Evolutionary conservation across 2,888 invertebrate species (phyloP).

Genomic region (Chaetogeoica ovagalla): DNA sequence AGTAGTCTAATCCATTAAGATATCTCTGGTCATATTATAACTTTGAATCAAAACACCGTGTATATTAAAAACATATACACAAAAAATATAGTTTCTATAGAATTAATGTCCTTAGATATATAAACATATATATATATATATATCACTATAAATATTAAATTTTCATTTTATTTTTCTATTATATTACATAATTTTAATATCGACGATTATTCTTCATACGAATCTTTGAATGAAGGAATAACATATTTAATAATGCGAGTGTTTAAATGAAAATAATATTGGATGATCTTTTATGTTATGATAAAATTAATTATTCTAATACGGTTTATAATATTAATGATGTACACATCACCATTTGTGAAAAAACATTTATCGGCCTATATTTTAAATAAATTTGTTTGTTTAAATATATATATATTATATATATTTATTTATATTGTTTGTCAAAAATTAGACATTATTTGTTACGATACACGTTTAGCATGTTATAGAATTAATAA

Average conservation of each 20-base stretch:
- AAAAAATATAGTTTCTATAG: background rate
- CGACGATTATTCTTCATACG: background rate
- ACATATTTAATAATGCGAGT: background rate
- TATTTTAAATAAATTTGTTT: too few species aligned
- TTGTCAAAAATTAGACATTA: background rate
- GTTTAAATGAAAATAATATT: background rate
- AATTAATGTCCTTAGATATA: background rate
- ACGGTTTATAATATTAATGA: background rate
- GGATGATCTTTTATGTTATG: background rate
- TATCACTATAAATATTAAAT: too few species aligned
- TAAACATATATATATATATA: too few species aligned
- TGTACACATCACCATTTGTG: background rate
- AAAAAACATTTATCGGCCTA: too few species aligned
- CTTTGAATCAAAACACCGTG: slow-evolving; percentile 1
- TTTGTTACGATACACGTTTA: background rate
- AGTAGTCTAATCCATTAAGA: too few species aligned
- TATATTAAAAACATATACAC: background rate
- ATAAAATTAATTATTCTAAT: background rate
- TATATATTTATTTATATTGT: too few species aligned
- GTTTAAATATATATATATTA: too few species aligned
- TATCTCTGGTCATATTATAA: background rate
- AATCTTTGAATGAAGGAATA: background rate
- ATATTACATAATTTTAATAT: background rate
- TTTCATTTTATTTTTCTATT: background rate
- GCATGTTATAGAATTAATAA: background rate